Evolutionary conservation across 2,797 vertebrate genomes (phyloP).

Genomic region (Falco novaeseelandiae): DNA sequence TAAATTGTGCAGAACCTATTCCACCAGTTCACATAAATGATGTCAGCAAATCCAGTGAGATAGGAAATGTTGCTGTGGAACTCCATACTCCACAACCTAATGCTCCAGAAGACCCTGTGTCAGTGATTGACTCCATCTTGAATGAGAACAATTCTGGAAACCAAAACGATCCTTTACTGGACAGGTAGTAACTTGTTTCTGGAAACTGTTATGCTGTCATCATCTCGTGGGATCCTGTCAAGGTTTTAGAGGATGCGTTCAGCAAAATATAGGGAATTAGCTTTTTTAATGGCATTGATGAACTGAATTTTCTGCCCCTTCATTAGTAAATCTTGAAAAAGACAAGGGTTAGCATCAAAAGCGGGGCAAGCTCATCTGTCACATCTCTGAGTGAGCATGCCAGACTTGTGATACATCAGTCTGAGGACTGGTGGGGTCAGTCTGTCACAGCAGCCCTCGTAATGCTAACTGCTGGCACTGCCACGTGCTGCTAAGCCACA

Average conservation of each 20-base stretch:
- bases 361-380: neutral
- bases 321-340: neutral
- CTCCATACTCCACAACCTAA: constrained; percentile 26
- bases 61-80: constrained; percentile 11
- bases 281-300: neutral
- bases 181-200: constrained; percentile 55
- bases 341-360: neutral
- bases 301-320: neutral
- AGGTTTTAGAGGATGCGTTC: neutral
- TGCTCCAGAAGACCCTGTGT: constrained; percentile 54
- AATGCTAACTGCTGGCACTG: neutral
- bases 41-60: neutral
- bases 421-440: neutral
- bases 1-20: neutral
- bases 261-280: neutral
- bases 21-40: neutral
- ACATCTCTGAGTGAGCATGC: neutral
- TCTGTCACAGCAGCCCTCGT: neutral
- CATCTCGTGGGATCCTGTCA: neutral
- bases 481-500: neutral
- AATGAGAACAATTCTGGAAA: constrained; percentile 45
- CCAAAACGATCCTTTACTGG: constrained; percentile 41
- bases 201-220: accelerated
- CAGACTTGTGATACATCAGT: neutral
- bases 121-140: constrained; percentile 68